These are phyloP conservation scores for Mamestra configurata DNA, from an alignment of 1,140 invertebrate genomes.

Conservation along the genomic window DNA sequence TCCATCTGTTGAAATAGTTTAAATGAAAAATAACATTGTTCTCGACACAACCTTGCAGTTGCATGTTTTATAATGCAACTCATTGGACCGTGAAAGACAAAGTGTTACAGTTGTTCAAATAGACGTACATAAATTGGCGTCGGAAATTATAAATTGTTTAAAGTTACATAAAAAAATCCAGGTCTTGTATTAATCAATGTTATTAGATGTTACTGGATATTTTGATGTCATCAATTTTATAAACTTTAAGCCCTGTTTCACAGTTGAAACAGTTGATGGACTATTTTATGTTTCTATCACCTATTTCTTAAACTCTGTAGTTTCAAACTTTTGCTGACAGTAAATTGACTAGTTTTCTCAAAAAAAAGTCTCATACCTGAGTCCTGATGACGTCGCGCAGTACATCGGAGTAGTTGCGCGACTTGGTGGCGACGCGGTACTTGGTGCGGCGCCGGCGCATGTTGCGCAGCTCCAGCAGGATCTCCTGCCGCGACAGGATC, in stretches of 20 bases:
- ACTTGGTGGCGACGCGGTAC: constrained; percentile 90
- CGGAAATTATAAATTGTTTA: background rate
- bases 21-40: background rate
- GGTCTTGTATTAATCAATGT: too few relatives aligned
- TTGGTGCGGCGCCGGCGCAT: constrained; percentile 90
- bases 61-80: too few relatives aligned
- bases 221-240: background rate
- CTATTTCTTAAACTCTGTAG: too few relatives aligned
- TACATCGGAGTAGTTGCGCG: constrained; percentile 90
- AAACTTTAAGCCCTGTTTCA: too few relatives aligned
- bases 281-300: too few relatives aligned
- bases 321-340: too few relatives aligned
- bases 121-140: too few relatives aligned
- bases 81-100: too few relatives aligned
- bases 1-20: constrained; percentile 52
- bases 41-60: background rate
- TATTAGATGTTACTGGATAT: background rate
- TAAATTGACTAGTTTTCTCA: background rate
- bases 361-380: constrained; percentile 82
- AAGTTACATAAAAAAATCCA: background rate
- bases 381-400: constrained; percentile 90
- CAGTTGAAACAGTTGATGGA: too few relatives aligned
- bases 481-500: constrained; percentile 80
- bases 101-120: too few relatives aligned
- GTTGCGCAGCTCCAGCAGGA: constrained; percentile 89